These are phyloP conservation scores for Gobio occitaniae DNA, from an alignment of 2,797 vertebrate genomes.

Conservation along the genomic window DNA sequence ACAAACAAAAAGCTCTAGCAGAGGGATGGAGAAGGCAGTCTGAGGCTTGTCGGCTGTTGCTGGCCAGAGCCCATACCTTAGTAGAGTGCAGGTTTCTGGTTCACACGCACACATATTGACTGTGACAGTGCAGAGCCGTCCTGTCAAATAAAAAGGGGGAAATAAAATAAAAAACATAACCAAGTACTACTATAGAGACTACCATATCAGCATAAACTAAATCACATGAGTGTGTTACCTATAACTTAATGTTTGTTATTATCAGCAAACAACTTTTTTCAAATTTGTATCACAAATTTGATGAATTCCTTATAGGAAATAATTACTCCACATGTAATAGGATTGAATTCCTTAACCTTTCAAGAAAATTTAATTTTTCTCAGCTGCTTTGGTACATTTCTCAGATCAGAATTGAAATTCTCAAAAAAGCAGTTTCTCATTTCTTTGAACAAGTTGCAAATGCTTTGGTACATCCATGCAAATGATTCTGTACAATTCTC, in stretches of 20 bases:
- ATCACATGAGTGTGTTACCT: not conserved
- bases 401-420: too few relatives aligned
- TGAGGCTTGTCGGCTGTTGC: slow-evolving; percentile 19
- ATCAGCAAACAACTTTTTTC: too few relatives aligned
- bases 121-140: not conserved
- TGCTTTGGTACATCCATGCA: too few relatives aligned
- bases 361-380: too few relatives aligned
- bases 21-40: slow-evolving; percentile 22
- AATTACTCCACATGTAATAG: too few relatives aligned
- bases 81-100: not conserved
- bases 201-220: not conserved
- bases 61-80: slow-evolving; percentile 28
- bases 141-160: not conserved
- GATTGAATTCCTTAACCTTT: too few relatives aligned
- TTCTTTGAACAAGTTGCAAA: too few relatives aligned
- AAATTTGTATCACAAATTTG: too few relatives aligned
- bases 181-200: not conserved
- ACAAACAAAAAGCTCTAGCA: slow-evolving; percentile 38
- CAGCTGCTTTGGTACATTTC: too few relatives aligned
- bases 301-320: too few relatives aligned
- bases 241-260: not conserved
- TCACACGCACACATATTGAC: not conserved
- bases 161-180: not conserved
- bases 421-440: too few relatives aligned
- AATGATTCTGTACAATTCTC: too few relatives aligned